Base-by-base conservation (phyloP, 1,140 invertebrate species). In the Pteromalus puparum region DNA sequence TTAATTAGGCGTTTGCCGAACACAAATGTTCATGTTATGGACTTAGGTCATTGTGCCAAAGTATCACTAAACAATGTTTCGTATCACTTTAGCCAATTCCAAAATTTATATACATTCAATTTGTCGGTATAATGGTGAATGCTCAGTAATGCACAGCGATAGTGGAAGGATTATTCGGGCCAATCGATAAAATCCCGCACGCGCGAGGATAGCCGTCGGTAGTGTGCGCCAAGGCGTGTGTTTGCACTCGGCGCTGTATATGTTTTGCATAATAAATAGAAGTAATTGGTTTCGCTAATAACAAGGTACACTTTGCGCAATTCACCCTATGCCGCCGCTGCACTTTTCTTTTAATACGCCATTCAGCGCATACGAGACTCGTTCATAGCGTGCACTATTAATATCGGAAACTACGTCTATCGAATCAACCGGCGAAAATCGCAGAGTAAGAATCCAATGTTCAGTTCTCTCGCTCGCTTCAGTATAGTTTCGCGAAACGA, bases 241-340 rank as follows among this genome's bases (percentile, higher is more conserved):
- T 84, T 79, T 65, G 46, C 77, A 79, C 74, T 48, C 67, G 46
- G 42, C 30, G 28, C 61, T 78, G 76, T 68, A 84, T 79, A 84
- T 73, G 68, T 73, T 84, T 84, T 84, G 82, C 82, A 84, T 84
- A 79, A 84, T 84, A 79, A 84, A 84, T 83, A 79, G 21, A 79
- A 84, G 76, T 84, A 84, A 84, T 84, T 84, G 82, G 82, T 65
- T 79, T 78, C 75, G 28, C 82, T 84, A 83, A 83, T 83, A 78
- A 83, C 75, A 73, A 73, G 46, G 46, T 65, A 48, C 10, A 13
- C 28, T 46, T 84, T 84, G 46, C 76, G 82, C 67, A 84, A 84
- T 48, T 12, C 0, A n/a, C 75, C 6, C 7, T 67, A 61, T 48
- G 1, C 48, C 48, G 4, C 48, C 13, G 42, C 42, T 34, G 24